Evolutionary conservation across 1,140 invertebrate genomes (phyloP), one percentile per base, ranked within the genome.

Genomic region (Bombus impatiens): DNA sequence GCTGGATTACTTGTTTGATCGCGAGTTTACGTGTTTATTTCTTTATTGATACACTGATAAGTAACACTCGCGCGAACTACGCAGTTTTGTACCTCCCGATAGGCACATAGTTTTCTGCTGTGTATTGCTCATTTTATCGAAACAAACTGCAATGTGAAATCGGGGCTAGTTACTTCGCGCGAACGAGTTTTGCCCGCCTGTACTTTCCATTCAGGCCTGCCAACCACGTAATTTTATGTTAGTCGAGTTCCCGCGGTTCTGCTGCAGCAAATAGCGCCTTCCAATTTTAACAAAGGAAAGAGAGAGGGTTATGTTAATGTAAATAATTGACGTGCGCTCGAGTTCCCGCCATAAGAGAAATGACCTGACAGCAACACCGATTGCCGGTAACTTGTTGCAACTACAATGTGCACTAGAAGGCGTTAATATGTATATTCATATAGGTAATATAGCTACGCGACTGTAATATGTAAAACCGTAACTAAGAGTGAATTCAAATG

Each of bases 131-230:
- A 37, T 83, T 79, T 70, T 70, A 78, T 78, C 42, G 86, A 65
- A 75, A 82, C 74, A 81, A 84, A 57, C 40, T 67, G 47, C 42
- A 87, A 70, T 78, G 70, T 42, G 71, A 65, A 37, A 76, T n/a
- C 13, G 22, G 6, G 22, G 44, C 74, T 86, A 89, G 88, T 86
- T 85, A 87, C 76, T 87, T 84, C 67, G 42, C 62, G 70, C 62
- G 72, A 81, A 79, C 32, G 42, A 88, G 84, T 68, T 86, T 83
- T 78, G 75, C 70, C 44, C 65, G 67, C 75, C 70, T 87, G 82
- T 15, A 70, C 47, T 42, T 32, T 42, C 28, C 44, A 6, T 12
- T 65, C 87, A 88, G 85, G 40, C n/a, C n/a, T 82, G 13, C 87
- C 87, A 87, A 87, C 74, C 5, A 32, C 18, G 13, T 40, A 22